Evolutionary conservation across 2,888 invertebrate genomes (phyloP), one percentile per base, ranked within the genome.

Genomic region (Diarsia mendica): DNA sequence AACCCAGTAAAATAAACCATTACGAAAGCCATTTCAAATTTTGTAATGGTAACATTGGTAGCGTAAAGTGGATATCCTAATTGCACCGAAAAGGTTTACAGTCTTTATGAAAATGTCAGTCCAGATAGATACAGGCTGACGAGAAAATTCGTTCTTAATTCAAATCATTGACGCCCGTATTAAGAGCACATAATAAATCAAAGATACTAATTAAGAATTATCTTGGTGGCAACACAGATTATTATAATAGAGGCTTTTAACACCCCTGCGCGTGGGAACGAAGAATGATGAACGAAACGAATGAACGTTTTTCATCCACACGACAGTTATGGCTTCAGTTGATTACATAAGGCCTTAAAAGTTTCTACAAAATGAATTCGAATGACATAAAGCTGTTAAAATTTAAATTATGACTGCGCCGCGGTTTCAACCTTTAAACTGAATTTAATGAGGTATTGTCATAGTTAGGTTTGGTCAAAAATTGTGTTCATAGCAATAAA

Each of bases 271-370:
- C 83, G 87, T 91, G 92, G 92, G 93, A 87, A 88, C 87, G 91
- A 91, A 83, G 76, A 84, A 86, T 79, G 82, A 86, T 72, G 85
- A 69, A 81, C 72, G 49, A 72, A 71, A 63, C 79, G 79, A 83
- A 86, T 80, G 85, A 90, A 91, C 90, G 91, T 92, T 90, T 91
- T 89, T 93, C 91, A 92, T 90, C 87, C 55, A 85, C 68, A 72
- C 71, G 92, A 93, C 92, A 88, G 90, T 93, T 91, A 93, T 91
- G 85, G 90, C 83, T 87, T 80, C 81, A 86, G 89, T 88, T 91
- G 90, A 91, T 91, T 89, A 89, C 88, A 87, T 83, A 88, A 82
- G 67, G 65, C 84, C 80, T 83, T 90, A 86, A 89, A 87, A 82
- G 79, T 84, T 79, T 83, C 72, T 80, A 80, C 72, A 81, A 80